Evolutionary conservation across 2,888 invertebrate species (phyloP).

Genomic region (Tetragonula carbonaria): DNA sequence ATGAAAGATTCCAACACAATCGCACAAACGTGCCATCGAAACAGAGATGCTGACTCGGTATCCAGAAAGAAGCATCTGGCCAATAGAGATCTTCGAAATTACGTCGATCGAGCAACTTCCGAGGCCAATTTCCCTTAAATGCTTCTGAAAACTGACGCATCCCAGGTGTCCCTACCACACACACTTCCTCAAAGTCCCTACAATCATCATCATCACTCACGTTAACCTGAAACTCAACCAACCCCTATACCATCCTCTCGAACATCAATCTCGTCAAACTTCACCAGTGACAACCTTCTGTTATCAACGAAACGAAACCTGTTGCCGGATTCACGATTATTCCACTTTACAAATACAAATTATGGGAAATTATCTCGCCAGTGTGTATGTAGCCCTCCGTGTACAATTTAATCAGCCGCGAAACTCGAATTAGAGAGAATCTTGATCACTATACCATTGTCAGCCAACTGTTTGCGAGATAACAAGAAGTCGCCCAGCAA

Average conservation of each 20-base stretch:
- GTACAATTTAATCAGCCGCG: too few relatives aligned
- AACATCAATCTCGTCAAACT: neutral
- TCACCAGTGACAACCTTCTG: neutral
- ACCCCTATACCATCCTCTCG: neutral
- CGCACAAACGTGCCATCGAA: neutral
- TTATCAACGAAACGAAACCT: too few relatives aligned
- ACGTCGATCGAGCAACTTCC: neutral
- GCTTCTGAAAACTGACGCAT: neutral
- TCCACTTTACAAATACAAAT: too few relatives aligned
- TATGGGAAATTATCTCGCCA: too few relatives aligned
- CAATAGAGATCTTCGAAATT: neutral
- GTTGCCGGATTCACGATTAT: too few relatives aligned
- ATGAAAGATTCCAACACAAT: neutral
- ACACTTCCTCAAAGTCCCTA: neutral
- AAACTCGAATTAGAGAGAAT: neutral
- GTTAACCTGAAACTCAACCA: neutral
- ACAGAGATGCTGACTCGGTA: neutral
- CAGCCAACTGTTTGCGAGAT: neutral
- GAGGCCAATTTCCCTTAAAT: neutral
- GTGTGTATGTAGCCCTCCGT: too few relatives aligned
- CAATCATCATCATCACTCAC: neutral
- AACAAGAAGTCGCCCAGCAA: neutral
- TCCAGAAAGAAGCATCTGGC: slow-evolving; percentile 2
- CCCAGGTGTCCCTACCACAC: neutral
- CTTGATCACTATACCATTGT: neutral